Conservation (phyloP, 64 coral and sea anemone genomes). For the Stylophora pistillata region DNA sequence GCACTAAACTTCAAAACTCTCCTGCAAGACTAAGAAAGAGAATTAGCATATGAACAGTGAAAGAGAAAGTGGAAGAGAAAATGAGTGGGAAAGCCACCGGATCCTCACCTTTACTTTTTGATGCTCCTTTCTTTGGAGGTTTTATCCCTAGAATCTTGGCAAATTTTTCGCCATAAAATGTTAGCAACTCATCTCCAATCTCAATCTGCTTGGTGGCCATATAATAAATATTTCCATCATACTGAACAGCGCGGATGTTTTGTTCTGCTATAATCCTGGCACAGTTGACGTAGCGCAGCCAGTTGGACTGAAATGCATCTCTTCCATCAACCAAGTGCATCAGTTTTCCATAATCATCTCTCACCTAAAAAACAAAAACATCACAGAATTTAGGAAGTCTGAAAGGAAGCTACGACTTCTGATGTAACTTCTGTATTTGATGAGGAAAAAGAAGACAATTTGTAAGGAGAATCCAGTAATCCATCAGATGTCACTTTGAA, state of each 20-base stretch:
- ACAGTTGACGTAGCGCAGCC: conserved; percentile 89
- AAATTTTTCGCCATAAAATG: conserved; percentile 77
- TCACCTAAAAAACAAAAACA: conserved; percentile 57
- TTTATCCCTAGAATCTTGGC: conserved; percentile 79
- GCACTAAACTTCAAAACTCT: too few relatives aligned
- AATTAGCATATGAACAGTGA: not conserved
- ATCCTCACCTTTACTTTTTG: conserved; percentile 19
- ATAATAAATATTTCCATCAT: conserved; percentile 96
- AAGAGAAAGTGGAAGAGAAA: not conserved
- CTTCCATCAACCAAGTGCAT: conserved; percentile 84
- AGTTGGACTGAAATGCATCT: conserved; percentile 94
- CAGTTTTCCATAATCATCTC: conserved; percentile 94
- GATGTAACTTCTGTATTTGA: too few relatives aligned
- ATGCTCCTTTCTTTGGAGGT: conserved; percentile 44
- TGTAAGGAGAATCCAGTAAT: too few relatives aligned
- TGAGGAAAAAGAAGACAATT: too few relatives aligned
- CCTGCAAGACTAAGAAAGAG: too few relatives aligned
- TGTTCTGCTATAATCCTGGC: conserved; percentile 54
- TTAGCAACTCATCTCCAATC: conserved; percentile 82
- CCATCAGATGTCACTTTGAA: too few relatives aligned
- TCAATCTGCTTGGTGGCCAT: conserved; percentile 87
- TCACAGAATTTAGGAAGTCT: not conserved
- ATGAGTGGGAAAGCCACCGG: not conserved
- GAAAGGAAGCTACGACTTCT: too few relatives aligned
- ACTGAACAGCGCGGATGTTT: conserved; percentile 91